A percentile compares a stretch with the other conserved stretches of the same genome.
These are phyloP conservation scores for Plusia festucae DNA, from an alignment of 2,888 invertebrate species.

Conservation along the genomic window DNA sequence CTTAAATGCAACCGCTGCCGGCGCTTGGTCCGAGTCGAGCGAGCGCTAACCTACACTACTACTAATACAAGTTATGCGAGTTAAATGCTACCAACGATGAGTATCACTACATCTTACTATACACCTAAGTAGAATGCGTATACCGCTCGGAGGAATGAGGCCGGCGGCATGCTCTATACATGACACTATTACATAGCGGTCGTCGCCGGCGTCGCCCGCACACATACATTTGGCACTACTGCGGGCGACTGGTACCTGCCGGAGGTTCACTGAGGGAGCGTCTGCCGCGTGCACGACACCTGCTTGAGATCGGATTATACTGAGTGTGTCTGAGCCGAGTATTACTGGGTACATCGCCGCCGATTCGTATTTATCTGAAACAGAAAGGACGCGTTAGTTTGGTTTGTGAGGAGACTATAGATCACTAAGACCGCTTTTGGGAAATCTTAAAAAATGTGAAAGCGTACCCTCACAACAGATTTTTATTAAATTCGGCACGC, in stretches of 20 bases:
- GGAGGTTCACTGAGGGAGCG: too few species aligned
- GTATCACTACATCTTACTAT: conserved; percentile 16
- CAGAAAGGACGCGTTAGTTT: too few species aligned
- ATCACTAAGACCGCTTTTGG: too few species aligned
- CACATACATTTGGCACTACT: not conserved
- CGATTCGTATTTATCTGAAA: too few species aligned
- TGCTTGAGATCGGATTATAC: not conserved
- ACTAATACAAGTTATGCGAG: conserved; percentile 19
- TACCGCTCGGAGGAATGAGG: conserved; percentile 27
- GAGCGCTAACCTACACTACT: conserved; percentile 35
- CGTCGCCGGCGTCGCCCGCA: not conserved
- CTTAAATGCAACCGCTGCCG: conserved; percentile 57
- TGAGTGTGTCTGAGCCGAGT: too few species aligned
- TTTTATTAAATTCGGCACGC: too few species aligned
- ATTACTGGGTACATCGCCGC: too few species aligned
- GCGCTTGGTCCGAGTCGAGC: conserved; percentile 62
- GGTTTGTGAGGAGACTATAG: too few species aligned
- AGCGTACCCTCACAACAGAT: too few species aligned
- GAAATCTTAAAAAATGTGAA: too few species aligned
- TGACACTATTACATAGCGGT: conserved; percentile 13
- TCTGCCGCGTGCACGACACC: not conserved
- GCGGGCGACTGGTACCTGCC: not conserved
- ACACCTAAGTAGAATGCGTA: conserved; percentile 20
- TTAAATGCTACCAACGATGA: conserved; percentile 48
- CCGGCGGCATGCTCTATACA: conserved; percentile 5